Evolutionary conservation across 2,888 invertebrate species (phyloP), one percentile per base, ranked within the genome.

Genomic region (Acleris literana): DNA sequence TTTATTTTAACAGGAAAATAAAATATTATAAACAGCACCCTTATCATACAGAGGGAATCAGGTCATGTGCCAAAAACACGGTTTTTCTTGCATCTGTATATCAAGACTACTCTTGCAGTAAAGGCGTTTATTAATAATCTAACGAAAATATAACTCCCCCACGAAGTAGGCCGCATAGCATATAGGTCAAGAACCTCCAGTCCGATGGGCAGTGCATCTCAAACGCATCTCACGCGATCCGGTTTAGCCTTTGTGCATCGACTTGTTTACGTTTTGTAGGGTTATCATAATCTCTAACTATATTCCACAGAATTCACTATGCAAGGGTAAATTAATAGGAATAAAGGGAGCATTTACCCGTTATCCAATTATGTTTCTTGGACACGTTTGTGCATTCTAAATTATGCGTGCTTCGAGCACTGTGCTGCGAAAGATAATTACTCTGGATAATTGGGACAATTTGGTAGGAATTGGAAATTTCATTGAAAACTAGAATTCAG

Each of bases 141-240:
- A 71, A 76, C 75, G 72, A 78, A 80, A 76, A 81, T 80, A 80
- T 74, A 71, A 69, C 71, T 75, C 75, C 71, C 72, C 72, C 66
- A 70, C 72, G 71, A 72, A 70, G 68, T 72, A 69, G 71, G 68
- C 68, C 70, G 70, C 77, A 73, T 71, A 76, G 72, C 80, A 83
- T 81, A 78, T 85, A 70, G 86, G 87, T 86, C 87, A 87, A 86
- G 84, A 84, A 87, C 85, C 88, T 83, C 79, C 69, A 68, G 69
- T 76, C 73, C 71, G 72, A 0, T 39, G 39, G 69, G 67, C 71
- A 72, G 73, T 78, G 79, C 81, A 81, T 76, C 77, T 71, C 71
- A 81, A 76, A 75, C 71, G 70, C 72, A 75, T 73, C 74, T 72
- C 76, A 80, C 77, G 80, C 77, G 71, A 77, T 74, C 73, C 73